Evolutionary conservation across 2,113 vertebrate species (phyloP), one percentile per base, ranked within the genome.

Genomic region (Canis aureus): DNA sequence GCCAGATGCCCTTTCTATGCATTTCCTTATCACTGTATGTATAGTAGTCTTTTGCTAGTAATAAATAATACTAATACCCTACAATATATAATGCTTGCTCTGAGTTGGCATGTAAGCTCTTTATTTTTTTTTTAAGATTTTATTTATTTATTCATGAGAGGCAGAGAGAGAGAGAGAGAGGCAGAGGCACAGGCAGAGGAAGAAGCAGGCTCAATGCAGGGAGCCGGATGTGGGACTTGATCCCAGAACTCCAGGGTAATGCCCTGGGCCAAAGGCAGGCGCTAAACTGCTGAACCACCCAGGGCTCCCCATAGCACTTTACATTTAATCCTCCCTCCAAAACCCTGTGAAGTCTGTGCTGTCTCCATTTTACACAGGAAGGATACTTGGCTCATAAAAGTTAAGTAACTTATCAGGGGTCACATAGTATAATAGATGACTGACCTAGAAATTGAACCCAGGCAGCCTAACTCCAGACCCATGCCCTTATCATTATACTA

Each of bases 251-350:
- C 43, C 43, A 43, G 43, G 43, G 43, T 43, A 43, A 43, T 43
- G 43, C 43, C 43, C 7, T 43, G 43, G 43, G 43, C 43, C 43
- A 43, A 43, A 43, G 43, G 43, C 43, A 43, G 43, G 43, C 7
- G 1, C 43, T 43, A 43, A 43, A 43, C 43, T 43, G 7, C 43
- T 43, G 43, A 43, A 43, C 43, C 43, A 43, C 43, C 43, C 43
- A 43, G 43, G 43, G 43, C 43, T 43, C 43, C 43, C 43, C 43
- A 43, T 7, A 43, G 69, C 57, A 76, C 49, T 84, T 94, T 53
- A 84, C 11, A 80, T 83, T 94, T 93, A 95, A 69, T 71, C 89
- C 49, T 92, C 66, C 89, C 35, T 92, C 66, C 22, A 62, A 32
- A 11, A 38, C 62, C 19, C 69, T 84, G 8, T 87, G 69, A 80